Evolutionary conservation across 2,888 invertebrate species (phyloP).

Genomic region (Amorpha juglandis): DNA sequence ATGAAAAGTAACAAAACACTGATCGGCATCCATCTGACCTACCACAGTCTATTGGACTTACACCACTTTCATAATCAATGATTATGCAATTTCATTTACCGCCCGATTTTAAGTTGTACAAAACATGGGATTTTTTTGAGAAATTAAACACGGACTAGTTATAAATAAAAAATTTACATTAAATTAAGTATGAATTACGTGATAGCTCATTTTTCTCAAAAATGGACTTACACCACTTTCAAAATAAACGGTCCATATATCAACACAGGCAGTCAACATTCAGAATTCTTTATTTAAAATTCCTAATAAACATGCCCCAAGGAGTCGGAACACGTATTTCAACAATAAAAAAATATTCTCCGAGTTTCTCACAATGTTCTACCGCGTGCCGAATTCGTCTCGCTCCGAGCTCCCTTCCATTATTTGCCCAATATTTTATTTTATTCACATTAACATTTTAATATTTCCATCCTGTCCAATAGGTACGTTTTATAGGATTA

Average conservation of each 20-base stretch:
- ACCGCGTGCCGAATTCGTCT: constrained; percentile 54
- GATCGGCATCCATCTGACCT: too few relatives aligned
- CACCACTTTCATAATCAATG: too few relatives aligned
- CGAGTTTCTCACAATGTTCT: constrained; percentile 44
- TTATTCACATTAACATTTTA: constrained; percentile 57
- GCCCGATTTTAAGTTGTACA: too few relatives aligned
- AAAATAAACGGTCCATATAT: background rate
- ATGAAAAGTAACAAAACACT: too few relatives aligned
- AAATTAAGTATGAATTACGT: too few relatives aligned
- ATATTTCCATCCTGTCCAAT: constrained; percentile 48
- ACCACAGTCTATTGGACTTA: too few relatives aligned
- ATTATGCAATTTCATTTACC: too few relatives aligned
- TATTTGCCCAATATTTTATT: constrained; percentile 58
- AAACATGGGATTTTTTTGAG: too few relatives aligned
- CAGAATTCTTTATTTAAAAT: constrained; percentile 17
- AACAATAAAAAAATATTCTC: constrained; percentile 24
- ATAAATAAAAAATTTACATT: too few relatives aligned
- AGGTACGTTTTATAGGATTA: constrained; percentile 50
- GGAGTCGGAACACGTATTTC: constrained; percentile 23
- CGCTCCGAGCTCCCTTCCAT: constrained; percentile 42
- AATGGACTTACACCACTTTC: too few relatives aligned
- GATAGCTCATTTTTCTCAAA: too few relatives aligned
- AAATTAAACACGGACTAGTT: too few relatives aligned
- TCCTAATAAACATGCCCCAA: constrained; percentile 24
- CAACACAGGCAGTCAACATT: background rate